Conservation (phyloP, 2,113 vertebrate genomes). For the Tiliqua scincoides region DNA sequence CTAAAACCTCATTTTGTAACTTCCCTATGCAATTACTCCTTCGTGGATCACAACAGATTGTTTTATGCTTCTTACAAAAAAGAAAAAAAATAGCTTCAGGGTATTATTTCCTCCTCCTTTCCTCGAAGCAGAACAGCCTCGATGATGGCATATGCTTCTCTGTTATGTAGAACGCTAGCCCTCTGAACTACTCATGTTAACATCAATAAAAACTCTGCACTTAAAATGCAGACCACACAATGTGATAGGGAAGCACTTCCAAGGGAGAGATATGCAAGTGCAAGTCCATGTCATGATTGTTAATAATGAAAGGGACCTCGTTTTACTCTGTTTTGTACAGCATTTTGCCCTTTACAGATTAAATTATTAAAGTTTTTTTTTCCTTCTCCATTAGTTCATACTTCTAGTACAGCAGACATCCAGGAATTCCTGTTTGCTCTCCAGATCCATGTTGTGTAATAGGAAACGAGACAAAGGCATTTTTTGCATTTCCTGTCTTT, state of each 20-base stretch:
- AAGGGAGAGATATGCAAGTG: conserved; percentile 14
- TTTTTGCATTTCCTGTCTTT: conserved; percentile 49
- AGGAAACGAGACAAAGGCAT: conserved; percentile 22
- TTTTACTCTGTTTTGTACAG: conserved; percentile 27
- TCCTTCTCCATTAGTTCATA: conserved; percentile 43
- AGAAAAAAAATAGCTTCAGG: neutral
- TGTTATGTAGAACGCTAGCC: neutral
- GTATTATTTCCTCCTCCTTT: conserved; percentile 11
- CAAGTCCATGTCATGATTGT: neutral
- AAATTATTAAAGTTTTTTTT: conserved; percentile 27
- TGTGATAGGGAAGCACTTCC: conserved; percentile 10
- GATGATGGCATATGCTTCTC: neutral
- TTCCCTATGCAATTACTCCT: conserved; percentile 52
- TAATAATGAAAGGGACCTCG: conserved; percentile 22
- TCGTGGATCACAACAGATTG: conserved; percentile 36
- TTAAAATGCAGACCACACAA: conserved; percentile 33
- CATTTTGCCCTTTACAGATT: conserved; percentile 42
- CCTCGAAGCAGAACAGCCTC: neutral
- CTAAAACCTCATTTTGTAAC: conserved; percentile 55
- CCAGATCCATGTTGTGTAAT: conserved; percentile 12
- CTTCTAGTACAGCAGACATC: conserved; percentile 15
- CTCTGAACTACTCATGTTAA: neutral
- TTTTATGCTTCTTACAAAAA: conserved; percentile 34
- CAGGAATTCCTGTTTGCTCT: conserved; percentile 1
- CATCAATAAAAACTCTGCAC: conserved; percentile 13